phyloP scores from a whole-genome alignment of 2,113 vertebrate genomes.

The Suncus etruscus region DNA sequence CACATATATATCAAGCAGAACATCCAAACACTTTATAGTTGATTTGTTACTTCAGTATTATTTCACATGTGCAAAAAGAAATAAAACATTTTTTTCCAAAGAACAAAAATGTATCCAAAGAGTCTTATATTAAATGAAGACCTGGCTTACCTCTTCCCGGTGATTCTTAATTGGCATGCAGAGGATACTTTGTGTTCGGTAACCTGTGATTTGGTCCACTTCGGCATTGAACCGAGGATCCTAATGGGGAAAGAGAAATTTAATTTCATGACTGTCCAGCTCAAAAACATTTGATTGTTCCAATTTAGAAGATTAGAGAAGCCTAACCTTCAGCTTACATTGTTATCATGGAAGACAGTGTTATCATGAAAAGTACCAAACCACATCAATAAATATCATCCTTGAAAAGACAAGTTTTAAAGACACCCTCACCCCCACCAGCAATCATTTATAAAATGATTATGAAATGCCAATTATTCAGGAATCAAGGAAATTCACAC shows the following conservation, averaged over 20 bases:
- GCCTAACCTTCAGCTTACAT: conserved; percentile 56
- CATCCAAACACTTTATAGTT: neutral
- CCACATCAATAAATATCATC: neutral
- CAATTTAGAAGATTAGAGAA: conserved; percentile 65
- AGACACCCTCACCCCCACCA: neutral
- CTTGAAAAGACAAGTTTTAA: conserved; percentile 39
- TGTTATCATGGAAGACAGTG: conserved; percentile 36
- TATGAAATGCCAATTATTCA: neutral
- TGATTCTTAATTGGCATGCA: conserved; percentile 99
- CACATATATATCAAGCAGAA: neutral
- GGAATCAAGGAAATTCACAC: conserved; percentile 38
- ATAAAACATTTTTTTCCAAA: neutral
- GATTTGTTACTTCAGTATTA: neutral
- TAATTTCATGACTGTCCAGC: conserved; percentile 61
- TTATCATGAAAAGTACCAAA: conserved; percentile 14
- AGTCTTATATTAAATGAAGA: conserved; percentile 51
- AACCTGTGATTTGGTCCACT: conserved; percentile 98
- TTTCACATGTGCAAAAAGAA: neutral
- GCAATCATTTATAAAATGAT: neutral
- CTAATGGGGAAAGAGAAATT: conserved; percentile 85
- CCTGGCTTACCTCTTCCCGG: conserved; percentile 92
- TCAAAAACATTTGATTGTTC: conserved; percentile 65
- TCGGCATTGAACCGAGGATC: conserved; percentile 98
- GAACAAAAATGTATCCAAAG: conserved; percentile 56
- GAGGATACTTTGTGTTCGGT: conserved; percentile 98